Base-by-base conservation (phyloP, 1,140 invertebrate genomes). In the Chymomyza costata region DNA sequence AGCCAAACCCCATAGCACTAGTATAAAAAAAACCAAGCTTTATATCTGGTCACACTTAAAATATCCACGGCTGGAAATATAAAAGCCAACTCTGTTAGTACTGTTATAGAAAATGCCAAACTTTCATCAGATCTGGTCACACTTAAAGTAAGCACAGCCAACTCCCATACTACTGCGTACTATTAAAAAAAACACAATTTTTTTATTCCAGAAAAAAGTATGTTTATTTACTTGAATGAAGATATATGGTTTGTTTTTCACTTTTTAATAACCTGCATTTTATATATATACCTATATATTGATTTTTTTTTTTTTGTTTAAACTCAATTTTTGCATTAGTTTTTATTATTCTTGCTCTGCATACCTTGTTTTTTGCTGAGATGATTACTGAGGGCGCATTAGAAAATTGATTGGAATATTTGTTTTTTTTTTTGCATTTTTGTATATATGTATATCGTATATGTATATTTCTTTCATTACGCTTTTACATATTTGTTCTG, bases 211-310 rank as follows among this genome's bases (percentile, higher is more conserved):
- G 73, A 78, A 78, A 65, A 78, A 78, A 74, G 53, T 73, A 71
- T 63, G 67, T 78, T 73, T 73, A 80, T 78, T 78, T 81, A 81
- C 81, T 78, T 73, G 73, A 78, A 80, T 78, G 73, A 78, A 78
- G 73, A 78, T 78, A 78, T 78, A 78, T 80, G 63, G 64, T 73
- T 65, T 48, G 37, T 60, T 59, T 65, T 71, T 78, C 59, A 49
- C 51, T 64, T 65, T 45, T 58, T 18, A 47, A 69, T 78, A 78
- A 78, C 64, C 67, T 81, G 65, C 60, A 51, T 53, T 50, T 57
- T 52, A 16, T 21, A 6, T 34, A 13, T 14, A 34, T n/a, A 5
- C n/a, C 8, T n/a, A 34, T 34, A 3, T 10, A 5, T 8, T 34
- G 13, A 3, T 34, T 34, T 34, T 34, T 13, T 34, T 34, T 34